Base-by-base conservation (phyloP, 2,888 invertebrate species). In the Agrilus cyanescens region DNA sequence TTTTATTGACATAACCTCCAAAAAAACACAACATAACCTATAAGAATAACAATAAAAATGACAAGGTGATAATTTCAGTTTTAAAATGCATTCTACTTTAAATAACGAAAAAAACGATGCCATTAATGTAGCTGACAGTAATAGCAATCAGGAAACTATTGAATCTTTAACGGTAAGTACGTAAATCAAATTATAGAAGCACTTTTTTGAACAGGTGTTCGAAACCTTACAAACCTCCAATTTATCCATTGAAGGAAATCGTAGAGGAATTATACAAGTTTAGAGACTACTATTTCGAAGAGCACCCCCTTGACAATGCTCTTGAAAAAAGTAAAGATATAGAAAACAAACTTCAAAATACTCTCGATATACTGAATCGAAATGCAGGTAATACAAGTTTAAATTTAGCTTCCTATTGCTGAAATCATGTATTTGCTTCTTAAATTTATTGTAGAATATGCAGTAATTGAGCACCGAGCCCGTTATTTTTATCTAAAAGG, bases 241-340 rank as follows among this genome's bases (percentile, higher is more conserved):
- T 16, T 15, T 45, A 49, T 37, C 25, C 6, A 45, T 72, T 73
- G 37, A 64, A 86, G 85, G 72, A 74, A 53, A 74, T 74, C 50
- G 78, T 87, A 1, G 68, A 77, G 47, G 68, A 73, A 1, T 62
- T 87, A 37, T 85, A 81, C 61, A 57, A 68, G 25, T 87, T 76
- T 61, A 73, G 85, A 53, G 85, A 89, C 63, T 74, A 82, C 56
- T 89, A 83, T 65, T 86, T 87, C 68, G 85, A 84, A 58, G 76
- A 73, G 49, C 80, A 83, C 65, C 68, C 76, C 6, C 68, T 85
- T 31, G 79, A 80, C 49, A 72, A 78, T 62, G 85, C 85, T 0
- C 60, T 69, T 14, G 71, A 80, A 35, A 86, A 83, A 60, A 73
- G 72, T 50, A 67, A 68, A 46, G 73, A 79, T 56, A 73, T 86